Conservation (phyloP, 2,113 vertebrate genomes). For the Chionis minor region DNA sequence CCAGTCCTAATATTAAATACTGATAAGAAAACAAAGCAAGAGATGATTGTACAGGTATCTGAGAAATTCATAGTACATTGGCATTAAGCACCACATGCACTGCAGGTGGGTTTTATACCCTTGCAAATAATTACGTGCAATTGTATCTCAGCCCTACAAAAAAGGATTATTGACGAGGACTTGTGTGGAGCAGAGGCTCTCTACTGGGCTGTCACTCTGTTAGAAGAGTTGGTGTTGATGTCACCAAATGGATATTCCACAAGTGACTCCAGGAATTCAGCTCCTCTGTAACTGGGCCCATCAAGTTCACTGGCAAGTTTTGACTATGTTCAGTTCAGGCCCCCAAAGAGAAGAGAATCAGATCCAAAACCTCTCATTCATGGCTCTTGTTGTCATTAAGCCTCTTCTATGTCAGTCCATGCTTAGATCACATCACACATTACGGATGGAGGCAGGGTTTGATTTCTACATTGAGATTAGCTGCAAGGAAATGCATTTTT, state of each 20-base stretch:
- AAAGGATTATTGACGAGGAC: background rate
- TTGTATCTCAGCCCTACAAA: background rate
- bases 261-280: background rate
- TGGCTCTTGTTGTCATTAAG: background rate
- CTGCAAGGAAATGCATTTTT: constrained; percentile 27
- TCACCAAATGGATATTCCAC: background rate
- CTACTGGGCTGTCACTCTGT: background rate
- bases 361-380: background rate
- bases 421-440: background rate
- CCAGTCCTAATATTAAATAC: constrained; percentile 33
- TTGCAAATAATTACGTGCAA: background rate
- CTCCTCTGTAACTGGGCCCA: background rate
- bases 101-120: background rate
- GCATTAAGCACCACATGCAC: background rate
- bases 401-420: background rate
- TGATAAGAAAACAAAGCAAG: background rate
- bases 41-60: background rate
- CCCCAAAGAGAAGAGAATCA: background rate
- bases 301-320: background rate
- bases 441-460: background rate
- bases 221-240: background rate
- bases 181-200: background rate
- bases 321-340: background rate
- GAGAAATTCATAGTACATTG: background rate
- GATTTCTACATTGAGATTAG: background rate